Evolutionary conservation across 2,888 invertebrate genomes (phyloP).

Genomic region (Ptychoptera contaminata): DNA sequence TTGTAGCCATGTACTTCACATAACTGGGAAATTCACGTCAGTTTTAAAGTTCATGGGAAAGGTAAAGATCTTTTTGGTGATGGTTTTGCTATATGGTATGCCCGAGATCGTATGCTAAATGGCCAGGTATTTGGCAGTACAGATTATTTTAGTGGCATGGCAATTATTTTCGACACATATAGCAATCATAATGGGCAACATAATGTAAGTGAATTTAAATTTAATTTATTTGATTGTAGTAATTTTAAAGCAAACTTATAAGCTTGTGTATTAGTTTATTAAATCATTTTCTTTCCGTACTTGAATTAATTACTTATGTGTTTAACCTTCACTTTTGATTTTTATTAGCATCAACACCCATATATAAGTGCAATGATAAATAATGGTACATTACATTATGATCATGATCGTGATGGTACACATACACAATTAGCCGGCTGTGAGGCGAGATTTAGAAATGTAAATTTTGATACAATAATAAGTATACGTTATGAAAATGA

Average conservation of each 20-base stretch:
- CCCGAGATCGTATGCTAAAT: conserved; percentile 55
- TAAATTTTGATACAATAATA: conserved; percentile 75
- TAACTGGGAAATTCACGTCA: conserved; percentile 95
- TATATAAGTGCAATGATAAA: conserved; percentile 97
- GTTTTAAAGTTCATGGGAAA: conserved; percentile 90
- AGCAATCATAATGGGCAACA: conserved; percentile 98
- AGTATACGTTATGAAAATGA: conserved; percentile 86
- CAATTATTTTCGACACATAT: conserved; percentile 91
- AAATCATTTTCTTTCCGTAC: not conserved
- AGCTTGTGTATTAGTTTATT: not conserved
- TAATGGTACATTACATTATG: conserved; percentile 88
- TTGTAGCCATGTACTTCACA: conserved; percentile 64
- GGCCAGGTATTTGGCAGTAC: conserved; percentile 93
- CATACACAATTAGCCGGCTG: conserved; percentile 96
- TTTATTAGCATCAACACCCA: conserved; percentile 83
- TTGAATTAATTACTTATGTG: not conserved
- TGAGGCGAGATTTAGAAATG: conserved; percentile 87
- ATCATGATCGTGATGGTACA: conserved; percentile 97
- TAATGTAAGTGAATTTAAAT: conserved; percentile 51
- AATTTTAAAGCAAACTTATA: not conserved
- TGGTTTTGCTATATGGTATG: conserved; percentile 93
- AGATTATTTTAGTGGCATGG: conserved; percentile 80
- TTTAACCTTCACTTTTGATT: not conserved
- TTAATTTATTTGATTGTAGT: not conserved
- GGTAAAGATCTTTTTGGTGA: conserved; percentile 94